These are phyloP conservation scores for Myotis lucifugus DNA, from an alignment of 2,113 vertebrate species.

Conservation along the genomic window DNA sequence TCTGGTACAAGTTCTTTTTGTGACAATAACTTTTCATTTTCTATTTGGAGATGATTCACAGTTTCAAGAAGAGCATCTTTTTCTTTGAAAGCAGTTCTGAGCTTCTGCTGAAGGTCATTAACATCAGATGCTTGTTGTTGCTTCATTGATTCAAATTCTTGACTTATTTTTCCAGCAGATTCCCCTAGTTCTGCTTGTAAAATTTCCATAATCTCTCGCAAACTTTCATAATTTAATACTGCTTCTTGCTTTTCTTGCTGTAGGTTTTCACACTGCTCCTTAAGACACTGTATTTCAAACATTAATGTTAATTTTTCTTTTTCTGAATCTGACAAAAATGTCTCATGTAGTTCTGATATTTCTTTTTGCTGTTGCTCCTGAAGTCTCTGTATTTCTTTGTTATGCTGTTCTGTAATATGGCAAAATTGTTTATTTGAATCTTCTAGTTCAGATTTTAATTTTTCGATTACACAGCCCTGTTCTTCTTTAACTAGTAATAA, in stretches of 20 bases:
- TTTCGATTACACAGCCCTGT: conserved; percentile 82
- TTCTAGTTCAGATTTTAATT: conserved; percentile 84
- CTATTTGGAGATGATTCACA: conserved; percentile 82
- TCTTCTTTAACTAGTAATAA: conserved; percentile 92
- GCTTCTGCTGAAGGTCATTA: conserved; percentile 89
- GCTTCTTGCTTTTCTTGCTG: conserved; percentile 90
- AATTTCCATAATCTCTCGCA: conserved; percentile 89
- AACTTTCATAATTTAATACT: conserved; percentile 87
- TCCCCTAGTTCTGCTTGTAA: conserved; percentile 91
- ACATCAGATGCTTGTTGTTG: conserved; percentile 90
- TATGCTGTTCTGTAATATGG: conserved; percentile 71
- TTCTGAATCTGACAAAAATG: conserved; percentile 80
- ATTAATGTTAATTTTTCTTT: conserved; percentile 83
- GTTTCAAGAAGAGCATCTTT: conserved; percentile 87
- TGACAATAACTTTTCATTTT: conserved; percentile 80
- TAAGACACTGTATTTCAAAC: conserved; percentile 86
- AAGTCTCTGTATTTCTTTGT: conserved; percentile 79
- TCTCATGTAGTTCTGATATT: conserved; percentile 82
- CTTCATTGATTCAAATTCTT: conserved; percentile 92
- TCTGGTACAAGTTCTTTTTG: conserved; percentile 79
- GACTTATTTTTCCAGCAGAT: conserved; percentile 90
- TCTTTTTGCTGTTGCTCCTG: conserved; percentile 84
- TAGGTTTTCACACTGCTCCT: conserved; percentile 86
- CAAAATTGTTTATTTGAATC: conserved; percentile 65
- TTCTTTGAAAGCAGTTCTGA: conserved; percentile 87